Conservation (phyloP, 2,797 vertebrate genomes). For the Lacerta bilineata region DNA sequence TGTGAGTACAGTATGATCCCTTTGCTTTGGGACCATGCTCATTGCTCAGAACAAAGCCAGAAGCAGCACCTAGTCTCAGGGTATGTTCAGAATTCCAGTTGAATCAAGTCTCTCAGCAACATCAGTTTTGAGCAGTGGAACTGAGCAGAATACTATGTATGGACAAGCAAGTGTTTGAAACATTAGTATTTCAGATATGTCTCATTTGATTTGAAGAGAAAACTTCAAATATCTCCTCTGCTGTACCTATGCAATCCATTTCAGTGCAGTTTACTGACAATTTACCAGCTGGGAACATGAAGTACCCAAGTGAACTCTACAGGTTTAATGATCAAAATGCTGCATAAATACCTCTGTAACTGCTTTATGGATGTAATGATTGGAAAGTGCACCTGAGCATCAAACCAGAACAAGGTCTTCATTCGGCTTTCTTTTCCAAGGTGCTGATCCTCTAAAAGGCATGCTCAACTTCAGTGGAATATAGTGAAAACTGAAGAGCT, state of each 20-base stretch:
- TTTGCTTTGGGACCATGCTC: too few species aligned
- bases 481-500: neutral
- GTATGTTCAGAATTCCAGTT: too few species aligned
- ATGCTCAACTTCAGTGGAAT: neutral
- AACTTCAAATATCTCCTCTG: conserved; percentile 13
- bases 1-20: too few species aligned
- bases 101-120: too few species aligned
- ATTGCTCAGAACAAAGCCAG: too few species aligned
- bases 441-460: neutral
- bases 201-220: conserved; percentile 21
- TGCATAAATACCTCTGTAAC: neutral
- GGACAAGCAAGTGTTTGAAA: neutral
- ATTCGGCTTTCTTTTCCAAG: neutral
- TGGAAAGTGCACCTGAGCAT: conserved; percentile 4
- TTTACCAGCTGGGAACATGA: conserved; percentile 18
- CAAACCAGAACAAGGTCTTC: neutral
- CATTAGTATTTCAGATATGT: conserved; percentile 13
- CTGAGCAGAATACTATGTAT: neutral
- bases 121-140: neutral
- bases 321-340: conserved; percentile 21
- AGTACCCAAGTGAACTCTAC: neutral
- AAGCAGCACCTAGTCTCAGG: too few species aligned
- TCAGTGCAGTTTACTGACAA: conserved; percentile 20
- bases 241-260: conserved; percentile 9
- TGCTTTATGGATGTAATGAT: conserved; percentile 5